A percentile compares a stretch with the other conserved stretches of the same genome.
phyloP scores from a whole-genome alignment of 2,113 vertebrate species.

The Jaculus jaculus region DNA sequence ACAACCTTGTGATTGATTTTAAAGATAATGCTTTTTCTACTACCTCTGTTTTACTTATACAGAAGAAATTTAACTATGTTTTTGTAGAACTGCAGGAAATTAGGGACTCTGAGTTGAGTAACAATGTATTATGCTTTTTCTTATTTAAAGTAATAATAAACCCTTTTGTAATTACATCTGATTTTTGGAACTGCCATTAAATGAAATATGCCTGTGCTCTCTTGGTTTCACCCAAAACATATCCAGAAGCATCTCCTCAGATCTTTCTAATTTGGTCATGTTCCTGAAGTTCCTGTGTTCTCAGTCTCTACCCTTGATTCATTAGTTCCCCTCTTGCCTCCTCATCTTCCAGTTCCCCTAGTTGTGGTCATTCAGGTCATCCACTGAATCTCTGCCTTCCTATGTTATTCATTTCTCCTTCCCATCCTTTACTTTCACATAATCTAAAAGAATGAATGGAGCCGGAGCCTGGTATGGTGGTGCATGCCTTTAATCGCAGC shows the following conservation, averaged over 20 bases:
- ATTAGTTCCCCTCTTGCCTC: neutral
- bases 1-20: neutral
- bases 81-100: constrained; percentile 38
- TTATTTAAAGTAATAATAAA: constrained; percentile 37
- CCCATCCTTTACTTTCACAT: neutral
- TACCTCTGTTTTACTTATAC: neutral
- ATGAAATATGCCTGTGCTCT: neutral
- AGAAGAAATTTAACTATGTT: constrained; percentile 21
- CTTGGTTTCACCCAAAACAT: constrained; percentile 19
- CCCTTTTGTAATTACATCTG: neutral
- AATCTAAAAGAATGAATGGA: neutral
- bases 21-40: constrained; percentile 34
- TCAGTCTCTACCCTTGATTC: neutral
- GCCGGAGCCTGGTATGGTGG: too few species aligned
- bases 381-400: neutral
- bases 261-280: neutral
- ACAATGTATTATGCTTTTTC: neutral
- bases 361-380: neutral
- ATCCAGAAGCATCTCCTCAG: constrained; percentile 3
- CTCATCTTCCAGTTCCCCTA: neutral
- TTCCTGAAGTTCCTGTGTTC: neutral
- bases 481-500: too few species aligned
- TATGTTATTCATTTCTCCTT: neutral
- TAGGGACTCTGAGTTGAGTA: constrained; percentile 18
- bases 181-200: constrained; percentile 5